These are phyloP conservation scores for Spizaetus ornatus DNA, from an alignment of 2,113 vertebrate genomes.

Conservation along the genomic window DNA sequence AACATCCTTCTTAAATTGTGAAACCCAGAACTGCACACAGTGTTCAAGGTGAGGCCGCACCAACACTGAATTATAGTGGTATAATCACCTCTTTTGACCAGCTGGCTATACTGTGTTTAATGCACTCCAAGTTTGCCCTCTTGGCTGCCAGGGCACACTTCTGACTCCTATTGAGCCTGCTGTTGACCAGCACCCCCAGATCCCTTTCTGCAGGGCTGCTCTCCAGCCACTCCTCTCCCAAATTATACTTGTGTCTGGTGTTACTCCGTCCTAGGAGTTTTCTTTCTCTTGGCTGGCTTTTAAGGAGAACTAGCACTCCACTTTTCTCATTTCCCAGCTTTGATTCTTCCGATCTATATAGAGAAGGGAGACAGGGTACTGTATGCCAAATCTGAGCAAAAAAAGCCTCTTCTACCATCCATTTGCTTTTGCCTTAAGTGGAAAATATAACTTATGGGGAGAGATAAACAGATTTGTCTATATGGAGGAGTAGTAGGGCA, in stretches of 20 bases:
- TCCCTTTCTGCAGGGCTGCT: not conserved
- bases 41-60: not conserved
- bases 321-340: not conserved
- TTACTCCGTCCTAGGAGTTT: not conserved
- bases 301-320: not conserved
- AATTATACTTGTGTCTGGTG: not conserved
- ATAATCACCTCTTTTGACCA: not conserved
- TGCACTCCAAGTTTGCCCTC: not conserved
- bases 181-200: not conserved
- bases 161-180: not conserved
- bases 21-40: not conserved
- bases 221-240: not conserved
- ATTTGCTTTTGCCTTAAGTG: not conserved
- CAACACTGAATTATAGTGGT: fast-evolving
- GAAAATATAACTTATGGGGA: not conserved
- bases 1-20: not conserved
- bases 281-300: not conserved
- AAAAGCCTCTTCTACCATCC: not conserved
- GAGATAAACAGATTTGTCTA: not conserved
- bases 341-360: not conserved
- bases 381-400: not conserved
- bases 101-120: not conserved
- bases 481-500: not conserved
- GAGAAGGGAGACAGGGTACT: not conserved
- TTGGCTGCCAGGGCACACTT: not conserved